phyloP scores from a whole-genome alignment of 2,888 invertebrate genomes.

The Tridacna crocea region DNA sequence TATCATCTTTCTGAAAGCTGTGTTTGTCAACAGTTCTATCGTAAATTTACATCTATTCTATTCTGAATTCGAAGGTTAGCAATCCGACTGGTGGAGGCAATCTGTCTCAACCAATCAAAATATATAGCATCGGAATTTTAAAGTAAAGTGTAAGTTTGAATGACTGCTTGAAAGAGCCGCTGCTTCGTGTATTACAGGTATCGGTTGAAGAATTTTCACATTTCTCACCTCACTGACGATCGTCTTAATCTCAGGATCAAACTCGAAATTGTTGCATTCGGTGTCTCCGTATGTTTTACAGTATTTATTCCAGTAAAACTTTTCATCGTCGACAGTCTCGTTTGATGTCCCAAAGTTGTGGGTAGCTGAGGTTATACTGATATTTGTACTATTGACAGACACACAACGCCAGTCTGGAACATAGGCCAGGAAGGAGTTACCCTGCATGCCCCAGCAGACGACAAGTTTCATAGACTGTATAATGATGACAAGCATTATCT shows the following conservation, averaged over 20 bases:
- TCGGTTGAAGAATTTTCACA: no score
- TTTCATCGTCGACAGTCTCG: neutral
- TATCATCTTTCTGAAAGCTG: no score
- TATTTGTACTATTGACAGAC: neutral
- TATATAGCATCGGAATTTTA: no score
- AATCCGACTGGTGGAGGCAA: no score
- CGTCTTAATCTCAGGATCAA: conserved; percentile 11
- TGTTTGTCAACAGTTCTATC: no score
- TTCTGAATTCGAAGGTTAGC: no score
- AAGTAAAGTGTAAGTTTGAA: no score
- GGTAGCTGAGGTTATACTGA: neutral
- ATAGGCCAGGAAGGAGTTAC: conserved; percentile 35
- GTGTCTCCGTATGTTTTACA: conserved; percentile 3
- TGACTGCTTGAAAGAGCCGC: no score
- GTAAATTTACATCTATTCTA: no score
- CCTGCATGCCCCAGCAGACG: conserved; percentile 40
- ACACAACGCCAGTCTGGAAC: conserved; percentile 46
- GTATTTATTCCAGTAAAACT: conserved; percentile 14
- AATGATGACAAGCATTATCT: conserved; percentile 32
- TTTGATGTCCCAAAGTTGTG: neutral
- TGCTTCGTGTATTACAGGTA: no score
- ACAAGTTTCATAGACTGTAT: conserved; percentile 46
- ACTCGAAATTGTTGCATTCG: conserved; percentile 5
- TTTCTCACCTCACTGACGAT: conserved; percentile 8
- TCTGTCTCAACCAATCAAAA: no score